phyloP scores from a whole-genome alignment of 2,888 invertebrate species.

The Diarsia mendica region DNA sequence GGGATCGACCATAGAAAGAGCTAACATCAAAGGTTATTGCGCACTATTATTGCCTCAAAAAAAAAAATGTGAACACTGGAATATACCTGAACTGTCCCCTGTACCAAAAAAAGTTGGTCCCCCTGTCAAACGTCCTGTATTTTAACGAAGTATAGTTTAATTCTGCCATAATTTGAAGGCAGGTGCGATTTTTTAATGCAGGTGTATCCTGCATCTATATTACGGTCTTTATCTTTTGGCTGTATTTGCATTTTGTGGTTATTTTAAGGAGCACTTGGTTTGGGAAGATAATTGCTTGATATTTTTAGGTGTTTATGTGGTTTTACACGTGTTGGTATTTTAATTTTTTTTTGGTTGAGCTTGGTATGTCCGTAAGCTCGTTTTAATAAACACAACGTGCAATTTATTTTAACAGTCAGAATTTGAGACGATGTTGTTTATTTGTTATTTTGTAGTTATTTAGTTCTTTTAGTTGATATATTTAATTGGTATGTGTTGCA shows the following conservation, averaged over 20 bases:
- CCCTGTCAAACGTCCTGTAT: constrained; percentile 5
- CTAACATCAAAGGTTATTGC: too few relatives aligned
- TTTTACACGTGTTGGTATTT: neutral
- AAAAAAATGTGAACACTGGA: neutral
- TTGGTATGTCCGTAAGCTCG: neutral
- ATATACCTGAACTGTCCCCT: too few relatives aligned
- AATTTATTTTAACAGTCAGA: too few relatives aligned
- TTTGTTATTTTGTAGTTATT: too few relatives aligned
- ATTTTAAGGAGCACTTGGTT: constrained; percentile 6
- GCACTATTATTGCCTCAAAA: too few relatives aligned
- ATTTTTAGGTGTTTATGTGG: constrained; percentile 26
- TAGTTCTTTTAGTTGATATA: too few relatives aligned
- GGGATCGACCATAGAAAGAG: too few relatives aligned
- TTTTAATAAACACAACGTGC: neutral
- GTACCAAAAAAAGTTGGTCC: neutral
- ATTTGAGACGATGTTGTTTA: too few relatives aligned
- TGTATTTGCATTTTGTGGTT: constrained; percentile 28
- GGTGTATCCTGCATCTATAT: constrained; percentile 43
- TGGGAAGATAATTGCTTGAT: constrained; percentile 4
- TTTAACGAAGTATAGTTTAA: constrained; percentile 41
- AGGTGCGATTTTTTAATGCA: constrained; percentile 53
- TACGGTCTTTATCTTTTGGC: constrained; percentile 8
- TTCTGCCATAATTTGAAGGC: constrained; percentile 38
- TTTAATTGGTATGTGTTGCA: too few relatives aligned
- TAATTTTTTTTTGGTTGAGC: neutral